Evolutionary conservation across 1,140 invertebrate genomes (phyloP), one percentile per base, ranked within the genome.

Genomic region (Pemphigus obesinymphae): DNA sequence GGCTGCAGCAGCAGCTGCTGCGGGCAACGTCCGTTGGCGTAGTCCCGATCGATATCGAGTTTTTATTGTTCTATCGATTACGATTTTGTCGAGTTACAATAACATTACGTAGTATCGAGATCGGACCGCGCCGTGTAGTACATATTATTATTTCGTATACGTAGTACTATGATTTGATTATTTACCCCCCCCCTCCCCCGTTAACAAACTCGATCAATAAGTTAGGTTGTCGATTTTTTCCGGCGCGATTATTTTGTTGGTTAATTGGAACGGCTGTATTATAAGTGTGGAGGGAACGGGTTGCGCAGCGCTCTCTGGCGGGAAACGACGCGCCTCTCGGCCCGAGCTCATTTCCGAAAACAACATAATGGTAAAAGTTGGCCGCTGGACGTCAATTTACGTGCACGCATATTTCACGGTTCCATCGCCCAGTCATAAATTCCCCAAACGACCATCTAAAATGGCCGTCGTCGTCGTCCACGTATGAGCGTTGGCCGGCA

Each of bases 391-490:
- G 76, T 63, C 76, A 61, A 40, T 58, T 80, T 43, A 29, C 8
- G 23, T 29, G 55, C 76, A 61, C 55, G 58, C 55, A 11, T n/a
- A n/a, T n/a, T 5, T 63, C 3, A 8, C 40, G 11, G 40, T 80
- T 43, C 23, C 15, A 17, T 11, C 55, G 53, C 53, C 37, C 23
- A 40, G 53, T 20, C 55, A 40, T 23, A 13, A 80, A 80, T 80
- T 63, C 53, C 76, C 23, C 17, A 63, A 11, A 80, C 76, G n/a
- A 80, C 76, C 17, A 15, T 80, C 55, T 45, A 80, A 80, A 80
- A 80, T 80, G 76, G 76, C 76, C 76, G 75, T 78, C 75, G 17
- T 78, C 75, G 17, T 53, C 20, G 23, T 80, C 58, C 55, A 63
- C 40, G 37, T 80, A 63, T 80, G 55, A 80, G 4, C 55, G 23